Percentiles rank a stretch among this genome's conserved stretches.
These are phyloP conservation scores for Micromussa lordhowensis DNA, from an alignment of 92 coral and sea anemone species.

Conservation along the genomic window DNA sequence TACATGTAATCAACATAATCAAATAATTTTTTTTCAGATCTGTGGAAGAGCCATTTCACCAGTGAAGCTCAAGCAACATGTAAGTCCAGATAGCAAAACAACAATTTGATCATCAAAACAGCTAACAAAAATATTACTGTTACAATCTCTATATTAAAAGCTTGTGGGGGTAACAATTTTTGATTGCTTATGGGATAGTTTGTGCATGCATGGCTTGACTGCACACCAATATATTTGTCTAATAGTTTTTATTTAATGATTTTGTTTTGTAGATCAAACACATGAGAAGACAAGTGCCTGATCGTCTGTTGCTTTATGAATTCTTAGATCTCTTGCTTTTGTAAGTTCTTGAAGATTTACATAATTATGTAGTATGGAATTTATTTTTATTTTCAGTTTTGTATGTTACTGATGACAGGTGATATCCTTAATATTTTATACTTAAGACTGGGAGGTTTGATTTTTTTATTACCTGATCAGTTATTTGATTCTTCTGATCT, in stretches of 20 bases:
- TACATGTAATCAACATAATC: neutral
- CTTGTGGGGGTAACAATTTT: no score
- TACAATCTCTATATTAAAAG: no score
- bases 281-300: slow-evolving; percentile 72
- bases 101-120: neutral
- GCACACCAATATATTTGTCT: no score
- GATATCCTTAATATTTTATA: no score
- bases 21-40: slow-evolving; percentile 48
- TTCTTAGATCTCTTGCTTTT: slow-evolving; percentile 83
- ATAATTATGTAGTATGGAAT: neutral
- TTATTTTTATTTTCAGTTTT: no score
- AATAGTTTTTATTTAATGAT: no score
- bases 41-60: slow-evolving; percentile 95
- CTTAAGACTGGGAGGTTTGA: no score
- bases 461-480: no score
- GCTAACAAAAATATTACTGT: neutral
- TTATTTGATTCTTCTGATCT: no score
- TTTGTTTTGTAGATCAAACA: slow-evolving; percentile 76
- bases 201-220: no score
- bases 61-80: slow-evolving; percentile 85
- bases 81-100: slow-evolving; percentile 45
- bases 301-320: slow-evolving; percentile 87
- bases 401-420: no score
- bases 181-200: no score
- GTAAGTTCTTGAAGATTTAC: slow-evolving; percentile 57